Conservation (phyloP, 2,888 invertebrate genomes). For the Nasonovia ribisnigri region DNA sequence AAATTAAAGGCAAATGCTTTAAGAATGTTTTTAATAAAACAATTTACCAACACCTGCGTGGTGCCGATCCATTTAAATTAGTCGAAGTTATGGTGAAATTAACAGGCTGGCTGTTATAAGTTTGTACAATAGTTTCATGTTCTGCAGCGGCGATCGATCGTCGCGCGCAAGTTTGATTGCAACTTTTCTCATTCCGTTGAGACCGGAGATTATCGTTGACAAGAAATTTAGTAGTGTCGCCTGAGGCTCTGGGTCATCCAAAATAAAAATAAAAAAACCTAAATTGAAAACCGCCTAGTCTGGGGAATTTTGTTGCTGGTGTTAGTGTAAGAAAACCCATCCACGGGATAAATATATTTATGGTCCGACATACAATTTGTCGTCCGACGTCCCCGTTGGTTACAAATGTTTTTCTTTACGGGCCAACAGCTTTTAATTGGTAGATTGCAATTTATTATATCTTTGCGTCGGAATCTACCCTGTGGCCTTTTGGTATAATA, state of each 20-base stretch:
- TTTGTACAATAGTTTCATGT: not conserved
- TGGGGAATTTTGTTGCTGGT: not conserved
- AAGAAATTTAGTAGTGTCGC: constrained; percentile 19
- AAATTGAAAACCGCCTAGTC: constrained; percentile 32
- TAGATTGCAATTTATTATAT: not conserved
- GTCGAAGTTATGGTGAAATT: constrained; percentile 4
- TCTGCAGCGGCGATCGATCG: not conserved
- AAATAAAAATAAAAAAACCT: not conserved
- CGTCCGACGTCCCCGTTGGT: not conserved
- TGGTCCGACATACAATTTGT: not conserved
- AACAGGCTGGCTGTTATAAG: not conserved
- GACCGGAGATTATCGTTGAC: constrained; percentile 11
- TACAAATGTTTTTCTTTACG: not conserved
- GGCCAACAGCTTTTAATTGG: constrained; percentile 12
- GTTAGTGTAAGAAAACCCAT: not conserved
- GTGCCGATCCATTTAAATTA: constrained; percentile 12
- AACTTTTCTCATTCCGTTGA: constrained; percentile 10
- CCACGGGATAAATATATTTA: not conserved
- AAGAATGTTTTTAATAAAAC: constrained; percentile 35
- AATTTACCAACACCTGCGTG: not conserved
- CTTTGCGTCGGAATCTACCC: not conserved
- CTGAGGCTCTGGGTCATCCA: not conserved
- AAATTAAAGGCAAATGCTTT: constrained; percentile 11
- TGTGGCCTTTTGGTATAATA: not conserved
- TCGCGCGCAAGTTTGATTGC: constrained; percentile 19